phyloP scores from a whole-genome alignment of 1,140 invertebrate species.

The Heterodera carotae region DNA sequence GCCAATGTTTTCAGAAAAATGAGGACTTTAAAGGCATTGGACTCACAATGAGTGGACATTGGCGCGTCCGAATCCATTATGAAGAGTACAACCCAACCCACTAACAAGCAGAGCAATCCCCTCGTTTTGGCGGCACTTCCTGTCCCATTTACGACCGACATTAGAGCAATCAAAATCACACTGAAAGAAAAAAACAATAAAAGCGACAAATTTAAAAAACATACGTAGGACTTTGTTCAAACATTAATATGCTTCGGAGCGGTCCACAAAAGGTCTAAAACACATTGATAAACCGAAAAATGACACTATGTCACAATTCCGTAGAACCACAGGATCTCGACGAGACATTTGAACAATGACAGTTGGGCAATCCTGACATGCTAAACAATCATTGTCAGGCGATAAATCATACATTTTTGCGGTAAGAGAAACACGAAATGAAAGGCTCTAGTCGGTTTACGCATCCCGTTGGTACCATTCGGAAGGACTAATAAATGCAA shows the following conservation, averaged over 20 bases:
- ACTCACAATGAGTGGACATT: constrained; percentile 55
- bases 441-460: no score
- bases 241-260: constrained; percentile 67
- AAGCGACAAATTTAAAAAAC: background rate
- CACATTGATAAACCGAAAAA: constrained; percentile 15
- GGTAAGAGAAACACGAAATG: no score
- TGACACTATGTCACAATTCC: constrained; percentile 54
- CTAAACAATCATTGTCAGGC: constrained; percentile 56
- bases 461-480: no score
- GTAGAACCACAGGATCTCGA: constrained; percentile 68
- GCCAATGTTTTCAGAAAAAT: constrained; percentile 8
- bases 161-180: constrained; percentile 67
- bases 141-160: constrained; percentile 66
- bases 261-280: constrained; percentile 68
- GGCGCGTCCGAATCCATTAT: constrained; percentile 69
- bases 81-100: constrained; percentile 67
- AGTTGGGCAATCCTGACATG: constrained; percentile 66
- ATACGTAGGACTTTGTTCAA: constrained; percentile 68
- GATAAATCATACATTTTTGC: no score
- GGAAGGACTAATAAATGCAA: no score
- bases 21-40: no score
- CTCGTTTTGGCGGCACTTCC: constrained; percentile 67
- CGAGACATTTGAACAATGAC: constrained; percentile 66
- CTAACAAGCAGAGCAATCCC: constrained; percentile 67
- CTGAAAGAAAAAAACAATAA: background rate